Evolutionary conservation across 1,140 invertebrate genomes (phyloP), one percentile per base, ranked within the genome.

Genomic region (Zelostemma sp.): DNA sequence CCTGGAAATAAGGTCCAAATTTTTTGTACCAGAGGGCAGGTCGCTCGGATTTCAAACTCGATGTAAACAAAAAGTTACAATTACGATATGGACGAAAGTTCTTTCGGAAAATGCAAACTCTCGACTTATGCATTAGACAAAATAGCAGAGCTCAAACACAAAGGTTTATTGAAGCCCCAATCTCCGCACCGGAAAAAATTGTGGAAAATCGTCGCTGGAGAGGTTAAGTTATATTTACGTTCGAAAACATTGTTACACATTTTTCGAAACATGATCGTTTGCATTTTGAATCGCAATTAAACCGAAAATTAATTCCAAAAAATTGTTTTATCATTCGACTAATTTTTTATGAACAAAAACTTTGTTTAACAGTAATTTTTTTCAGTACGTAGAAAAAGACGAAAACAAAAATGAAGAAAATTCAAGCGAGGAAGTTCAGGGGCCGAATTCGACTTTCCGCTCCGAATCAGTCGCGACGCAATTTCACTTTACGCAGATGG

Each of bases 281-380:
- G 19, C 9, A 6, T 31, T 31, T 31, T 31, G 5, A 11, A 31
- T 31, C 25, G 25, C 8, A 28, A 28, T 28, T 28, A 8, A 3
- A 4, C 25, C 3, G 25, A 28, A 28, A 28, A 28, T 31, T 31
- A 31, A 6, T 31, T 31, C 11, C 28, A 31, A 31, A 31, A 11
- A 31, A 31, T 6, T 31, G 11, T 31, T 31, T 31, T 45, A 11
- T 11, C 51, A 41, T 38, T 55, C 6, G 38, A 18, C 11, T 54
- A 68, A 25, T 56, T 62, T 33, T 53, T 48, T 48, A 61, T 68
- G 33, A n/a, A n/a, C n/a, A n/a, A n/a, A n/a, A n/a, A n/a, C n/a
- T n/a, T n/a, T n/a, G n/a, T 68, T 54, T 5, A 57, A 68, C 47
- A 25, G 0, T n/a, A 50, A 9, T 18, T 17, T 41, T 25, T 0